Conservation (phyloP, 2,797 vertebrate genomes). For the Hapalemur alaotrensis region DNA sequence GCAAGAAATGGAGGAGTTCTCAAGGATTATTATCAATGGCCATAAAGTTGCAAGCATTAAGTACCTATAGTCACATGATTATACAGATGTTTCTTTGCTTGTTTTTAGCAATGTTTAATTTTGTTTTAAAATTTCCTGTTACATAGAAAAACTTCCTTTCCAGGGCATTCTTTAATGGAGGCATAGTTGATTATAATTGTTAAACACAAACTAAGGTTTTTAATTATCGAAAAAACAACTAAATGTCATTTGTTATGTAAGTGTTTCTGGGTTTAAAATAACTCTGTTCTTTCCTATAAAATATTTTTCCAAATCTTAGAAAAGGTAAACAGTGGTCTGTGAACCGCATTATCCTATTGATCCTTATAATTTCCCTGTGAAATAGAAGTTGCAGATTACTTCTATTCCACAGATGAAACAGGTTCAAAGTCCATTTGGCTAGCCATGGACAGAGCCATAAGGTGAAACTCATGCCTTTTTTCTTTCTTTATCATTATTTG, state of each 20-base stretch:
- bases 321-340: not conserved
- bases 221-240: not conserved
- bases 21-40: not conserved
- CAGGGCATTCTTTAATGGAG: not conserved
- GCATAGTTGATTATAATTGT: not conserved
- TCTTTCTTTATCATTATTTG: not conserved
- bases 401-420: not conserved
- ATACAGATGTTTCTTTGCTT: not conserved
- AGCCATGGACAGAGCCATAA: not conserved
- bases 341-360: not conserved
- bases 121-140: not conserved
- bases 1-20: not conserved
- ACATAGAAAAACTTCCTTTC: not conserved
- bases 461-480: not conserved
- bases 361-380: not conserved
- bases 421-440: not conserved
- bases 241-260: not conserved
- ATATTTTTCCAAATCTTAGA: not conserved
- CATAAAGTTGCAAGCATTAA: not conserved
- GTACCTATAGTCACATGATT: not conserved
- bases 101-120: not conserved
- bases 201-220: not conserved
- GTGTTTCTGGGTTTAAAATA: not conserved
- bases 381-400: not conserved
- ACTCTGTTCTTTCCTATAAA: not conserved